Evolutionary conservation across 2,113 vertebrate genomes (phyloP).

Genomic region (Micronycteris hirsuta): DNA sequence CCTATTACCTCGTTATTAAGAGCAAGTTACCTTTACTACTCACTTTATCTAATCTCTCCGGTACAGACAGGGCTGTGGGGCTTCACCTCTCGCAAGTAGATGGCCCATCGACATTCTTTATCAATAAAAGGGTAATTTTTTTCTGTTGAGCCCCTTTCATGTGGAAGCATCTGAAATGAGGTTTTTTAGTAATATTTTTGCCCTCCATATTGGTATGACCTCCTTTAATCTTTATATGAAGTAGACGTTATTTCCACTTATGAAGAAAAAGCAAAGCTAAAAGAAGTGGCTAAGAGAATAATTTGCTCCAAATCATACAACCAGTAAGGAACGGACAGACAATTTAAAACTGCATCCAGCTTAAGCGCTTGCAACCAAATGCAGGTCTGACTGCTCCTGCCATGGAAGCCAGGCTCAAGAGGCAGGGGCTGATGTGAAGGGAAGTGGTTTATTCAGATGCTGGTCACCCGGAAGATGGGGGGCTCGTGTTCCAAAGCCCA

Average conservation of each 20-base stretch:
- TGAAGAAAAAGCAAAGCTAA: not conserved
- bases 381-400: too few relatives aligned
- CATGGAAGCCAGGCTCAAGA: too few relatives aligned
- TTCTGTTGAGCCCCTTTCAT: not conserved
- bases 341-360: not conserved
- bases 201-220: not conserved
- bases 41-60: not conserved
- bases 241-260: not conserved
- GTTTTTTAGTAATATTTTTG: not conserved
- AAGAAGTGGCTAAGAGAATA: not conserved
- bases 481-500: too few relatives aligned
- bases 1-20: not conserved
- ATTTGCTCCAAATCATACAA: not conserved
- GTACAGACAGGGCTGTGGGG: not conserved
- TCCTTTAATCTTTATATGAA: not conserved
- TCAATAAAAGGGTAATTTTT: not conserved
- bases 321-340: not conserved
- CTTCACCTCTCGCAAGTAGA: not conserved
- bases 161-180: not conserved
- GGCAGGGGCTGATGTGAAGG: too few relatives aligned
- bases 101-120: not conserved
- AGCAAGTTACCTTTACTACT: not conserved
- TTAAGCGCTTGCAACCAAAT: not conserved
- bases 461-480: too few relatives aligned
- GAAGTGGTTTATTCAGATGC: too few relatives aligned